Evolutionary conservation across 2,888 invertebrate species (phyloP), one percentile per base, ranked within the genome.

Genomic region (Matsumyia berberina): DNA sequence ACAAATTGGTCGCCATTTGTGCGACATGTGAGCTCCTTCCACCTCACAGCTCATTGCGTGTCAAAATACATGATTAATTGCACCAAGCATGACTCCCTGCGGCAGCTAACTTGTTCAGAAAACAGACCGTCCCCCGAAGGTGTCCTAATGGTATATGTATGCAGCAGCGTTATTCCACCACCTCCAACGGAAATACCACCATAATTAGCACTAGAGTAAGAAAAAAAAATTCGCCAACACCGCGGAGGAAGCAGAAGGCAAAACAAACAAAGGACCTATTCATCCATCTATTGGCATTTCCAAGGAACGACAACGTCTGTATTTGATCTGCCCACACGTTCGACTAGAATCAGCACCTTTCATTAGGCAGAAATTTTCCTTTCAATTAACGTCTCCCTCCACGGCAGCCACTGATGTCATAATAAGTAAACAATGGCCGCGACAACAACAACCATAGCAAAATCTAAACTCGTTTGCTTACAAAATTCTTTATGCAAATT

Each of bases 171-270:
- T n/a, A 42, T 29, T 62, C 3, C 74, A 44, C 35, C 19, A 17
- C 29, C 19, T 33, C 15, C 60, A 78, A 33, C 78, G 83, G 83
- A 83, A 79, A 83, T 79, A 51, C 79, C 83, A 69, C 57, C 62
- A 79, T 37, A 83, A 83, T 83, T 83, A 83, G 62, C 83, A 79
- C 73, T 29, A 44, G 29, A n/a, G 49, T 62, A 79, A 42, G 67
- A 79, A 62, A 62, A 46, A 46, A 66, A n/a, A 15, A 37, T 35
- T 24, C 37, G 6, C 35, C 9, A 55, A 37, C 9, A 15, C 42
- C 51, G 39, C 31, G 37, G 57, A 64, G 42, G 24, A 35, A 55
- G 33, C 12, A 8, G 37, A 39, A 44, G 15, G 31, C 15, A 57
- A 53, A 77, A 72, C 44, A 67, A 67, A 72, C 44, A 51, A 64